These are phyloP conservation scores for Brachyptera risi DNA, from an alignment of 2,888 invertebrate genomes.

Conservation along the genomic window DNA sequence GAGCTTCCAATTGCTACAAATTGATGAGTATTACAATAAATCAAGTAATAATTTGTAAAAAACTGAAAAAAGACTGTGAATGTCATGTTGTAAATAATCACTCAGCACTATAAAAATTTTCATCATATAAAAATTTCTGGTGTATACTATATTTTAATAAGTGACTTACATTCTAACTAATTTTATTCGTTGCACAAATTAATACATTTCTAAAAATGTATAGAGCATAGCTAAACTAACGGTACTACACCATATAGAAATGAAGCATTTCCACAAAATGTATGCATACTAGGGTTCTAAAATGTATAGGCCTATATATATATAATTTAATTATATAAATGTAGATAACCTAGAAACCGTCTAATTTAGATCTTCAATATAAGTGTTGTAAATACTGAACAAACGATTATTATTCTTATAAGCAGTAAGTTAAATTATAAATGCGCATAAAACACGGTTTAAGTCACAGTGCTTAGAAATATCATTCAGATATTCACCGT, in stretches of 20 bases:
- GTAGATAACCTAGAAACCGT: not conserved
- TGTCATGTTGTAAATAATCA: not conserved
- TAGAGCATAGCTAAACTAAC: not conserved
- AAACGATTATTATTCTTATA: too few species aligned
- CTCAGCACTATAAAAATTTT: not conserved
- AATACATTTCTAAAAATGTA: not conserved
- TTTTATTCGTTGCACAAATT: not conserved
- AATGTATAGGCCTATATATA: not conserved
- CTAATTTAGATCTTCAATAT: not conserved
- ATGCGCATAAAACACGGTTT: too few species aligned
- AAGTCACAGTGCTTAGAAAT: too few species aligned
- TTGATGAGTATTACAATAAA: not conserved
- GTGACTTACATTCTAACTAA: not conserved
- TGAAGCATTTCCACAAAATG: too few species aligned
- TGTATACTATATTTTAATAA: not conserved
- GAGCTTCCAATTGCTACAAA: not conserved
- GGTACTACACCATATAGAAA: not conserved
- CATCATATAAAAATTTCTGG: not conserved
- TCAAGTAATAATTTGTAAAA: not conserved
- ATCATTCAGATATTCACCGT: not conserved
- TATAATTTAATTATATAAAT: not conserved
- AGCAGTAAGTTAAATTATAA: too few species aligned
- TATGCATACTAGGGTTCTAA: not conserved
- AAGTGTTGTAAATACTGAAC: not conserved
- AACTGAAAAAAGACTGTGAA: not conserved